Evolutionary conservation across 2,888 invertebrate genomes (phyloP).

Genomic region (Acleris holmiana): DNA sequence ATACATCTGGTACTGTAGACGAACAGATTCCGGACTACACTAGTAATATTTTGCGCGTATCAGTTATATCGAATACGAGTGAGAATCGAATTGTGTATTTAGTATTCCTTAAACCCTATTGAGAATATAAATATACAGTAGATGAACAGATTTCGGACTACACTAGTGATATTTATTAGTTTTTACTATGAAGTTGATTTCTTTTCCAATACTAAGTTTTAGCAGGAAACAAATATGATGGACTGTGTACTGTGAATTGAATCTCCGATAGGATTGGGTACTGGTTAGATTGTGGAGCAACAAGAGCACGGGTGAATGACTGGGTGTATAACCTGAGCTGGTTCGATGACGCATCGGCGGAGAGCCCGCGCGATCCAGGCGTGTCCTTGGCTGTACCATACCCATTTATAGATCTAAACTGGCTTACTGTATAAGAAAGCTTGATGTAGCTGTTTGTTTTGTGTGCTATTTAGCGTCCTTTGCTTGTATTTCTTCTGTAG

Average conservation of each 20-base stretch:
- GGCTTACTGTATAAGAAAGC: slow-evolving; percentile 18
- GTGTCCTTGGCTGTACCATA: slow-evolving; percentile 47
- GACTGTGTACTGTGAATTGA: too few relatives aligned
- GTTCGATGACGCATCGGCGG: slow-evolving; percentile 52
- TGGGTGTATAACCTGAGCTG: slow-evolving; percentile 58
- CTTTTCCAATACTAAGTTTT: too few relatives aligned
- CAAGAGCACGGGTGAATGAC: slow-evolving; percentile 55
- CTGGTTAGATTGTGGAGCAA: slow-evolving; percentile 20
- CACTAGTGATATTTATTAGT: too few relatives aligned
- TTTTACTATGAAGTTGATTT: too few relatives aligned
- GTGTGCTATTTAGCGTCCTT: neutral
- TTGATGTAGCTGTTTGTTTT: slow-evolving; percentile 11
- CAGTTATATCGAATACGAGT: too few relatives aligned
- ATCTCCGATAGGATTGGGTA: slow-evolving; percentile 10
- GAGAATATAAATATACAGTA: too few relatives aligned
- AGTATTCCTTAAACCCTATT: too few relatives aligned
- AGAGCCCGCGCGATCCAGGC: slow-evolving; percentile 46
- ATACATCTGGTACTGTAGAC: slow-evolving; percentile 3
- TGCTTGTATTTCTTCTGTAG: neutral
- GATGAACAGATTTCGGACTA: too few relatives aligned
- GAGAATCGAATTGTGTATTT: too few relatives aligned
- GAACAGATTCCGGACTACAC: neutral
- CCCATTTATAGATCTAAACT: slow-evolving; percentile 34
- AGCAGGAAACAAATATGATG: too few relatives aligned
- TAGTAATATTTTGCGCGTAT: too few relatives aligned